A percentile compares a stretch with the other conserved stretches of the same genome.
Evolutionary conservation across 92 coral and sea anemone species (phyloP).

Genomic region (Bergia puertoricense): DNA sequence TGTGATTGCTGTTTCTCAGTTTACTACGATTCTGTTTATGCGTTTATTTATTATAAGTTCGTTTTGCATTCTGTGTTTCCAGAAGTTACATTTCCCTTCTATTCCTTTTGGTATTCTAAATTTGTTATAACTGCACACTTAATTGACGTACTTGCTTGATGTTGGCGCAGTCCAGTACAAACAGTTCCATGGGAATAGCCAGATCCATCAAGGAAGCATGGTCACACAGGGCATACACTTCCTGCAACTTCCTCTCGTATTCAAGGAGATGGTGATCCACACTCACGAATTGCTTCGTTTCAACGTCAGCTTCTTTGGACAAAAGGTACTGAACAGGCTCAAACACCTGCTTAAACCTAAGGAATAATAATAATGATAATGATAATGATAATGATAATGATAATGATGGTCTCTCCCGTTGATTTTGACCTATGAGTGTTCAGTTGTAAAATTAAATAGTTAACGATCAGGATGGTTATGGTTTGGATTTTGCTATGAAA

Average conservation of each 20-base stretch:
- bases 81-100: not conserved
- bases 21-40: no score
- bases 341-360: constrained; percentile 83
- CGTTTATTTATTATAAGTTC: not conserved
- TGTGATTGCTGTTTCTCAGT: no score
- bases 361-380: not conserved
- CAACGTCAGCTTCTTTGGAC: constrained; percentile 69
- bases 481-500: no score
- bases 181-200: constrained; percentile 90
- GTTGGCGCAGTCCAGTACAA: constrained; percentile 80
- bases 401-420: not conserved
- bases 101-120: not conserved
- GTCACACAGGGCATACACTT: constrained; percentile 71
- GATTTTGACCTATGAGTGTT: no score
- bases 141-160: constrained; percentile 71
- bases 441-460: no score
- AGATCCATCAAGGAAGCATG: constrained; percentile 86
- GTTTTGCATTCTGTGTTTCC: not conserved
- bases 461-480: no score
- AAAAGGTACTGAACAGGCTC: constrained; percentile 74
- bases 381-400: not conserved
- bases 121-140: not conserved
- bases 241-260: constrained; percentile 82
- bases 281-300: constrained; percentile 70
- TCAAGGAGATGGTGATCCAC: constrained; percentile 76